phyloP scores from a whole-genome alignment of 2,888 invertebrate genomes.

The Meandrusa payeni region DNA sequence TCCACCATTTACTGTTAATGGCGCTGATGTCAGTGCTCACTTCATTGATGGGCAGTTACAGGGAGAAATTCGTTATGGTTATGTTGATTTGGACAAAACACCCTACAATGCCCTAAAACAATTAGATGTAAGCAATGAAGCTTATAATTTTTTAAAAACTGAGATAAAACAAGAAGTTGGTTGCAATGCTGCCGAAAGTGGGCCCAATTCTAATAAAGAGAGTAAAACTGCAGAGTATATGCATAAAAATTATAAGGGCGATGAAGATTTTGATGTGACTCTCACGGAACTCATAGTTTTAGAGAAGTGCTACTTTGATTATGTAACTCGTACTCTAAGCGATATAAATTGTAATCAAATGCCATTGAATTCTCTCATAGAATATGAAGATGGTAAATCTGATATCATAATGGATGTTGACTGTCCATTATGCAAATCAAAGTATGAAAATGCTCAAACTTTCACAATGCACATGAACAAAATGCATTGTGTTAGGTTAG shows the following conservation, averaged over 20 bases:
- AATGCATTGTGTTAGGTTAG: conserved; percentile 57
- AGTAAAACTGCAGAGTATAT: conserved; percentile 28
- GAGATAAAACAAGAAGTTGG: conserved; percentile 44
- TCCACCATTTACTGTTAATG: conserved; percentile 57
- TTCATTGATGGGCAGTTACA: conserved; percentile 59
- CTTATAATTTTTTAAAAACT: conserved; percentile 33
- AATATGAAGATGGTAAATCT: conserved; percentile 44
- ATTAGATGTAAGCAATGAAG: conserved; percentile 21
- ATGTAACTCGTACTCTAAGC: conserved; percentile 46
- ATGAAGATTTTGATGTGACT: conserved; percentile 71
- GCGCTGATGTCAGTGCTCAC: conserved; percentile 60
- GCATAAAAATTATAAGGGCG: conserved; percentile 52
- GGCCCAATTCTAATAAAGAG: conserved; percentile 28
- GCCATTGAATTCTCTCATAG: conserved; percentile 50
- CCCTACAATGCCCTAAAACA: conserved; percentile 26
- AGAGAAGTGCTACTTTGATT: conserved; percentile 65
- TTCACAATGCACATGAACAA: conserved; percentile 59
- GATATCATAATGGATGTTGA: conserved; percentile 42
- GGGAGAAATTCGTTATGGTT: conserved; percentile 50
- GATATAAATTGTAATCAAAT: conserved; percentile 50
- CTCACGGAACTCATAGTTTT: conserved; percentile 64
- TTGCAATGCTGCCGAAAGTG: conserved; percentile 35
- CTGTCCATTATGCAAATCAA: conserved; percentile 57
- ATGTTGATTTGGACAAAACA: conserved; percentile 52
- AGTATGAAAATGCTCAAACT: conserved; percentile 39